Conservation (phyloP, 2,888 invertebrate species). For the Trachelus iudaicus region DNA sequence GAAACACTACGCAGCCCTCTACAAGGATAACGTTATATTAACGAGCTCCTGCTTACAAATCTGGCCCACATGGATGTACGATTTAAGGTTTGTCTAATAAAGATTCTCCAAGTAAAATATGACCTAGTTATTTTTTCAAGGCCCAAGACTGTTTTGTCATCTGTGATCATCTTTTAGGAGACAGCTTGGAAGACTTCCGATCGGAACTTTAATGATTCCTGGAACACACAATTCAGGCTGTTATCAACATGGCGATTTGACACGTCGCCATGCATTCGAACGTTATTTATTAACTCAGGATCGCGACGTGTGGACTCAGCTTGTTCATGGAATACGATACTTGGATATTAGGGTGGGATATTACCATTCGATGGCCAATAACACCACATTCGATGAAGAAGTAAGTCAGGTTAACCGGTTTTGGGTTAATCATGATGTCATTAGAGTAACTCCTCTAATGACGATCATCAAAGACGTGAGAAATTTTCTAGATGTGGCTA, state of each 20-base stretch:
- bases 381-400: slow-evolving; percentile 32
- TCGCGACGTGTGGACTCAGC: slow-evolving; percentile 82
- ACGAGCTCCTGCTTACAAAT: slow-evolving; percentile 80
- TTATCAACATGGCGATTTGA: slow-evolving; percentile 68
- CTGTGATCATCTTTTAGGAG: slow-evolving; percentile 58
- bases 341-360: slow-evolving; percentile 84
- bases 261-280: slow-evolving; percentile 61
- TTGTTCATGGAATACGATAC: slow-evolving; percentile 87
- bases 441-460: slow-evolving; percentile 75
- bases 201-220: slow-evolving; percentile 67
- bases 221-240: slow-evolving; percentile 74
- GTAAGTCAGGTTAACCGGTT: slow-evolving; percentile 67
- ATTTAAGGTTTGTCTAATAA: slow-evolving; percentile 63
- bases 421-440: slow-evolving; percentile 80
- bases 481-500: slow-evolving; percentile 75
- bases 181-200: slow-evolving; percentile 70
- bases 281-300: slow-evolving; percentile 75
- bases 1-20: slow-evolving; percentile 79
- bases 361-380: slow-evolving; percentile 63
- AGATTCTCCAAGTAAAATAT: slow-evolving; percentile 13
- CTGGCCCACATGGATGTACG: slow-evolving; percentile 88
- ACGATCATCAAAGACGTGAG: slow-evolving; percentile 77
- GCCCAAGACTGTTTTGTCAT: background rate
- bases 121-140: slow-evolving; percentile 1
- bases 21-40: slow-evolving; percentile 70